Evolutionary conservation across 2,888 invertebrate species (phyloP).

Genomic region (Epiblema foenella): DNA sequence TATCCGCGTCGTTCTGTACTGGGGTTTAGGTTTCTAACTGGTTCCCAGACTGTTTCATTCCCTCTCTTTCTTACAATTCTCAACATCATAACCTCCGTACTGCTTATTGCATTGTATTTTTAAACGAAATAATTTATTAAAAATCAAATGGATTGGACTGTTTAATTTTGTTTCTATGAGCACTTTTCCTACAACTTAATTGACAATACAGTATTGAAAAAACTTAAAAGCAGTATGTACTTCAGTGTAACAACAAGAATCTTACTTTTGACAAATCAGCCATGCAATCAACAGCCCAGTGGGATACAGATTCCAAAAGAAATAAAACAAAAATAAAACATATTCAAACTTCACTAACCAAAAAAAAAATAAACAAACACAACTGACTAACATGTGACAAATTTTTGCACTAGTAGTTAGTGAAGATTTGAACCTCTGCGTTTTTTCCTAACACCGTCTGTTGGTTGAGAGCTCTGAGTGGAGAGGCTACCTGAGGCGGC

Average conservation of each 20-base stretch:
- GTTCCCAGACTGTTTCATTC: too few relatives aligned
- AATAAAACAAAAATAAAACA: conserved; percentile 46
- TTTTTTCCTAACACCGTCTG: conserved; percentile 81
- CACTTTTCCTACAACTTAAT: background rate
- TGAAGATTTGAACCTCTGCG: conserved; percentile 82
- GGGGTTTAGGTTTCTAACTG: too few relatives aligned
- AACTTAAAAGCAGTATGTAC: background rate
- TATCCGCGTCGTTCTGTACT: too few relatives aligned
- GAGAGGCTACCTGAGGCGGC: conserved; percentile 65
- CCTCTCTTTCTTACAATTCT: too few relatives aligned
- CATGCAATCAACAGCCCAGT: conserved; percentile 48
- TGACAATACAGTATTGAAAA: background rate
- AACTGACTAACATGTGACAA: conserved; percentile 54
- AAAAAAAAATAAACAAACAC: conserved; percentile 58
- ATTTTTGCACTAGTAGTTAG: conserved; percentile 59
- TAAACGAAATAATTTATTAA: too few relatives aligned
- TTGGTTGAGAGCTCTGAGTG: conserved; percentile 68
- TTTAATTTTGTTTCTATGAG: background rate
- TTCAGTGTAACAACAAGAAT: background rate
- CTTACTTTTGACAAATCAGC: conserved; percentile 35
- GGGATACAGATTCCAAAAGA: conserved; percentile 40
- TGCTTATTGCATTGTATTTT: too few relatives aligned
- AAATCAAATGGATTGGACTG: too few relatives aligned
- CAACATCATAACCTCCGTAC: too few relatives aligned
- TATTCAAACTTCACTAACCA: conserved; percentile 65